Base-by-base conservation (phyloP, 2,113 vertebrate genomes). In the Cephalopterus ornatus region DNA sequence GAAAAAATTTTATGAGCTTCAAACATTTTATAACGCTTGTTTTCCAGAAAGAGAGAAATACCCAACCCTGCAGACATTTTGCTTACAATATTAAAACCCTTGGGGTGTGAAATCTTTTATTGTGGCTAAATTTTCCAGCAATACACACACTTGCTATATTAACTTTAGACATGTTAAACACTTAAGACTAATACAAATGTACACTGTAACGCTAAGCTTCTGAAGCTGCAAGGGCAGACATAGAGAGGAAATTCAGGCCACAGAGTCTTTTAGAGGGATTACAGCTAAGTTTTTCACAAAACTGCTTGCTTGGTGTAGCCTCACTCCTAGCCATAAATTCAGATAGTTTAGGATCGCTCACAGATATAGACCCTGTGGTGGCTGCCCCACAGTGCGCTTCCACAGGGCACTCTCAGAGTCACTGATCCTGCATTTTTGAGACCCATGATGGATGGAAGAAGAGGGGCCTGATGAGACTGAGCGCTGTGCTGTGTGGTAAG, bases 321-420 rank as follows among this genome's bases (percentile, higher is more conserved):
- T 30, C 44, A 26, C 30, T 42, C 80, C 61, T 33, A 80, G 30
- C 12, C 23, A 35, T 56, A 61, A 90, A 49, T 33, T 16, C 11
- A 12, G 19, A 11, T 8, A 46, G 12, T 24, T 70, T 23, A 58
- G 81, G 24, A 3, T 68, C 13, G 19, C 19, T 5, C 37, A 8
- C 2, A 44, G 58, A 2, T 3, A 18, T 0, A 28, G n/a, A 41
- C 24, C 7, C 21, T 1, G 1, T 0, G 4, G 35, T 27, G 37
- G 27, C 42, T 89, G 74, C 33, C 24, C 33, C 53, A 14, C 4
- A 10, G 30, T 7, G 12, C 33, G 32, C 0, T 37, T 39, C 46
- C 22, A 0, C 13, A 50, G 66, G 26, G 19, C 59, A 32, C 30
- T 19, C 8, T 4, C 67, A 78, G 47, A 30, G 41, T 21, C 33